Conservation (phyloP, 2,113 vertebrate species). For the Perca fluviatilis region DNA sequence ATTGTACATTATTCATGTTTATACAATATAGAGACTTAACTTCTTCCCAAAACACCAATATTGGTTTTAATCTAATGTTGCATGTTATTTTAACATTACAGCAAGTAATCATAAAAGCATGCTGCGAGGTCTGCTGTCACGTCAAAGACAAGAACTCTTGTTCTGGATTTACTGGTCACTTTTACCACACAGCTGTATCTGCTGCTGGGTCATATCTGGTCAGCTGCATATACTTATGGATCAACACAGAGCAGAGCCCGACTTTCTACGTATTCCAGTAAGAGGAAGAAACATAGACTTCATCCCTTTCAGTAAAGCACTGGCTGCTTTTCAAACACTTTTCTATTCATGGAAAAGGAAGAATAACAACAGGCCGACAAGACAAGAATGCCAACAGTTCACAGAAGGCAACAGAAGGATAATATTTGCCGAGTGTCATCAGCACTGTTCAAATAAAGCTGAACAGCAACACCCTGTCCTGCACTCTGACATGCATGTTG, state of each 20-base stretch:
- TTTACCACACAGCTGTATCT: not conserved
- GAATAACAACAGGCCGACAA: constrained; percentile 3
- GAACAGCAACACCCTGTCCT: not conserved
- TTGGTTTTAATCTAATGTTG: not conserved
- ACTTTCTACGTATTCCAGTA: constrained; percentile 15
- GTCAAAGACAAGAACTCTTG: constrained; percentile 1
- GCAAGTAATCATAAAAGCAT: not conserved
- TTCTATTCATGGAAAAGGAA: not conserved
- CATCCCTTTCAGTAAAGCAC: not conserved
- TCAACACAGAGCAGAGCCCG: constrained; percentile 2
- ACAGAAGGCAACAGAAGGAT: not conserved
- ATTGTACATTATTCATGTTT: too few relatives aligned
- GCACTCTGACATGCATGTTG: not conserved
- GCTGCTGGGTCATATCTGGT: not conserved
- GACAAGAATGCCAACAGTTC: not conserved
- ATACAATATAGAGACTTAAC: not conserved
- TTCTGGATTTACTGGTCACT: constrained; percentile 13
- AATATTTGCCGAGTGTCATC: not conserved
- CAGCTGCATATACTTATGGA: not conserved
- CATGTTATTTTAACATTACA: not conserved
- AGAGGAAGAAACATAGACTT: constrained; percentile 1
- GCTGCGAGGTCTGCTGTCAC: not conserved
- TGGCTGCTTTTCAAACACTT: constrained; percentile 4
- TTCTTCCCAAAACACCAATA: not conserved
- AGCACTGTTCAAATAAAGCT: not conserved